Evolutionary conservation across 2,888 invertebrate species (phyloP).

Genomic region (Mimachlamys varia): DNA sequence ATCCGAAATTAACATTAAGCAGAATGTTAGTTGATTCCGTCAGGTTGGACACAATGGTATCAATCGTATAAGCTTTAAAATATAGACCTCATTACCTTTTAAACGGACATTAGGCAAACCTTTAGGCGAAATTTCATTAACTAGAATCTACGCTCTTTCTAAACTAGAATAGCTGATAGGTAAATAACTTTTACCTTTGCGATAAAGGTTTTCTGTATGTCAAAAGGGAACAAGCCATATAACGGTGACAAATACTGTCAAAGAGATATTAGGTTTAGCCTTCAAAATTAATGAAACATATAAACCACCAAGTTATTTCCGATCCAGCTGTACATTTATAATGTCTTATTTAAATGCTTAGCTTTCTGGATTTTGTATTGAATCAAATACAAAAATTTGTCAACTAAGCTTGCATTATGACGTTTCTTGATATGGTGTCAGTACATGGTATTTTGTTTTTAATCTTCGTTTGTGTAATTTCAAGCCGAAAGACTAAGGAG

Average conservation of each 20-base stretch:
- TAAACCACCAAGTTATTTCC: neutral
- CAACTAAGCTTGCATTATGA: neutral
- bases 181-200: neutral
- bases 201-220: neutral
- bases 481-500: no score
- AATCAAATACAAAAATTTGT: neutral
- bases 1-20: conserved; percentile 1
- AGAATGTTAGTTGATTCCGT: neutral
- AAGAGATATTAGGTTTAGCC: neutral
- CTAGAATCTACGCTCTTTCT: neutral
- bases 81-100: neutral
- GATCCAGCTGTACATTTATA: neutral
- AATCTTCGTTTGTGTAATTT: no score
- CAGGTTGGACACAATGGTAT: neutral
- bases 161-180: neutral
- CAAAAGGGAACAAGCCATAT: neutral
- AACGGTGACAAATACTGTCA: neutral
- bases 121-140: neutral
- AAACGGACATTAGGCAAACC: neutral
- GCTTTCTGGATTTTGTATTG: neutral
- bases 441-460: no score
- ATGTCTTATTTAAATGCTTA: neutral
- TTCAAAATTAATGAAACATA: conserved; percentile 28
- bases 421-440: no score
- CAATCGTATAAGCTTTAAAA: conserved; percentile 12